Evolutionary conservation across 37 sponge, comb jelly and placozoan species (phyloP), one percentile per base, ranked within the genome.

Genomic region (Oscarella lobularis): DNA sequence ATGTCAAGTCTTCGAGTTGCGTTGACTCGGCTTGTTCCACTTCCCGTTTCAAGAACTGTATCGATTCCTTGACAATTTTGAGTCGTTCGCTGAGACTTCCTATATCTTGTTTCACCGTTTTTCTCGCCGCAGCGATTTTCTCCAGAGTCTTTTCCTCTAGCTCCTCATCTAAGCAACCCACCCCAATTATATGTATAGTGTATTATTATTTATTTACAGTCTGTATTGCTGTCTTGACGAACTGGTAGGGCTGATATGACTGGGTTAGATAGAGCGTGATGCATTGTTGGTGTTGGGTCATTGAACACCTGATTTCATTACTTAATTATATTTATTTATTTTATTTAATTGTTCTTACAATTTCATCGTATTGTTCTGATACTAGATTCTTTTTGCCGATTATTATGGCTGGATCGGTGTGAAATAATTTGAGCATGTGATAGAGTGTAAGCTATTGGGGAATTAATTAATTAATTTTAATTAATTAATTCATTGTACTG

Each of bases 351-450:
- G 30, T 31, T 74, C 60, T 75, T 36, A 85, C 91, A 20, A 94
- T 75, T 70, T 94, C 95, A 72, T 94, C 95, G 65, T 94, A 94
- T 14, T 87, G 81, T 67, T 94, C 95, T 9, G 86, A 85, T 39
- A 94, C 88, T 1, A 94, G 79, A 83, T 83, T 90, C 78, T 90
- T 90, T 84, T 88, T 88, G 38, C 88, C 90, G 4, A 87, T 77
- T 2, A 92, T 72, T 14, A 82, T 78, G 29, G 81, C 86, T 29
- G 98, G 83, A 35, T 92, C 93, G 38, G 80, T 83, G 54, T 87
- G 90, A 40, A 96, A 96, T 38, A 96, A 82, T 85, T 92, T 96
- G 72, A 96, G 75, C 48, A 90, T 36, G 73, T 96, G 98, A 71
- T 87, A 89, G 76, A 92, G 84, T 48, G 60, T 48, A 48, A 48